These are phyloP conservation scores for Philotrypesis tridentata DNA, from an alignment of 1,140 invertebrate species.

Conservation along the genomic window DNA sequence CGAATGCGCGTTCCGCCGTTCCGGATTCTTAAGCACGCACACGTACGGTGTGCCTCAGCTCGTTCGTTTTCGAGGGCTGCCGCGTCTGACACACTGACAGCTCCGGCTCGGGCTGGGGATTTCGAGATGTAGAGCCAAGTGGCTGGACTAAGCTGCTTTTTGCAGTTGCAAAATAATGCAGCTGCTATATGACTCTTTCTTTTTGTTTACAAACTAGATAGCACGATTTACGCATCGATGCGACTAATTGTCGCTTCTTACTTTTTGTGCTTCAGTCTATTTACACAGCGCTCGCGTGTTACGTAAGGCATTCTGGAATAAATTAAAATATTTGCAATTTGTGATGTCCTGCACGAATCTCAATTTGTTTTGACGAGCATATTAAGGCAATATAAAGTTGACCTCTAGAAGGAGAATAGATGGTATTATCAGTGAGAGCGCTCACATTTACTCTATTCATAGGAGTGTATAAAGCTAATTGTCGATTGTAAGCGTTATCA, in stretches of 20 bases:
- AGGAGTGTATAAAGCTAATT: neutral
- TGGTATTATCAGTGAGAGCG: neutral
- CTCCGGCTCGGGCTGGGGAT: conserved; percentile 13
- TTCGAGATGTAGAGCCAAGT: neutral
- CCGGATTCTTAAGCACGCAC: conserved; percentile 63
- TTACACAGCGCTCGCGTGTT: neutral
- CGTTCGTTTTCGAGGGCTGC: conserved; percentile 14
- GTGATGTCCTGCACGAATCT: too few relatives aligned
- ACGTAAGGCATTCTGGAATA: too few relatives aligned
- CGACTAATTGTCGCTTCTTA: too few relatives aligned
- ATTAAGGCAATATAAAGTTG: neutral
- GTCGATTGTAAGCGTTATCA: conserved; percentile 13
- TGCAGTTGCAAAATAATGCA: too few relatives aligned
- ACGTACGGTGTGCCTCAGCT: neutral
- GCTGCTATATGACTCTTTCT: too few relatives aligned
- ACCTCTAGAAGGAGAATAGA: neutral
- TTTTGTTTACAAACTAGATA: conserved; percentile 29
- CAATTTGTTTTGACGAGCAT: too few relatives aligned
- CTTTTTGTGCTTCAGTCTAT: neutral
- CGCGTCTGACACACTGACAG: conserved; percentile 36
- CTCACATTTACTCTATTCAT: conserved; percentile 6
- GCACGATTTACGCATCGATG: conserved; percentile 46
- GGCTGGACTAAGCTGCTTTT: neutral
- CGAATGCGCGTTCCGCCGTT: conserved; percentile 58
- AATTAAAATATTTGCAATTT: too few relatives aligned